Conservation (phyloP, 2,113 vertebrate genomes). For the Lucifuga dentata region DNA sequence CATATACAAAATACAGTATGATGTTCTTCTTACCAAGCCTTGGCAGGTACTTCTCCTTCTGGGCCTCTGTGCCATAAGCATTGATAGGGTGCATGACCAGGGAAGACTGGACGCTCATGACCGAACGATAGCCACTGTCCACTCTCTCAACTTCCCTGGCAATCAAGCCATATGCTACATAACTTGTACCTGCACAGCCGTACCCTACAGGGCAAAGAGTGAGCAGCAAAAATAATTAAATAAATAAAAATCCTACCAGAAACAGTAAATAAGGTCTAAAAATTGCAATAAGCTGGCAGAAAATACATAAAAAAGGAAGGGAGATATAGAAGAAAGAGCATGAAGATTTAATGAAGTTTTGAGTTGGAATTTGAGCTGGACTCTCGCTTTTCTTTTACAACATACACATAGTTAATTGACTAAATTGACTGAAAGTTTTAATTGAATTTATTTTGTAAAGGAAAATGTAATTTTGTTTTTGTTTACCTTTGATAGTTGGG, state of each 20-base stretch:
- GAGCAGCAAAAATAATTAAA: no score
- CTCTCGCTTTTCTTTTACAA: no score
- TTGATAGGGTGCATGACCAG: conserved; percentile 91
- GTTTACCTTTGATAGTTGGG: conserved; percentile 89
- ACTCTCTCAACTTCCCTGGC: conserved; percentile 89
- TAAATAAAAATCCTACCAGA: neutral
- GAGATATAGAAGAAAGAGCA: no score
- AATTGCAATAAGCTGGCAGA: no score
- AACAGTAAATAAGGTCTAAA: no score
- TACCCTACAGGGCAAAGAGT: conserved; percentile 78
- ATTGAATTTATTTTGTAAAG: neutral
- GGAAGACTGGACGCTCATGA: conserved; percentile 92
- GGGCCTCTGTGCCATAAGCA: conserved; percentile 86
- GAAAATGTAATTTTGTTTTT: neutral
- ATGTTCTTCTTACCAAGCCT: conserved; percentile 81
- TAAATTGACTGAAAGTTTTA: no score
- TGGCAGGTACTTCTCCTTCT: conserved; percentile 88
- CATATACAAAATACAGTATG: neutral
- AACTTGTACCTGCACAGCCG: conserved; percentile 89
- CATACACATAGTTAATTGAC: no score
- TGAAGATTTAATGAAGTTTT: no score
- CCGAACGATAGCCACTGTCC: conserved; percentile 90
- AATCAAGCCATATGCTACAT: conserved; percentile 89
- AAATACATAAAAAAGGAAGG: no score
- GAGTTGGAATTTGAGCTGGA: no score